phyloP scores from a whole-genome alignment of 2,888 invertebrate species.

The Chrysomela aeneicollis region DNA sequence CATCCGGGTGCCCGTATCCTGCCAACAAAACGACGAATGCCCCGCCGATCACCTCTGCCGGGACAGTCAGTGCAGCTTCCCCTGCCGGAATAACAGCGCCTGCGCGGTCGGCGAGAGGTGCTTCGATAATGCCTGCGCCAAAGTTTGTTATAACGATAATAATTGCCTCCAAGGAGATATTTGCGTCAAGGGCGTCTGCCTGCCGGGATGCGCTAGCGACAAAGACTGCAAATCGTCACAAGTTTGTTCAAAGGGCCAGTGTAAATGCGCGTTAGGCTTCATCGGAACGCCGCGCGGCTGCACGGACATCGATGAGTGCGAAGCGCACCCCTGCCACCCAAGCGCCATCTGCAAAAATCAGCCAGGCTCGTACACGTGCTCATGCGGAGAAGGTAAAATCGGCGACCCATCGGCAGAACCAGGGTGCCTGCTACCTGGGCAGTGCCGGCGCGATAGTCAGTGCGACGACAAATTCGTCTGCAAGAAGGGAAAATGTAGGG shows the following conservation, averaged over 20 bases:
- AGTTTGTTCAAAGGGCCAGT: conserved; percentile 77
- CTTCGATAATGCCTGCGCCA: conserved; percentile 78
- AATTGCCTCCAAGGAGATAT: conserved; percentile 91
- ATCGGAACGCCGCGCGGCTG: conserved; percentile 78
- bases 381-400: conserved; percentile 80
- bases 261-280: conserved; percentile 81
- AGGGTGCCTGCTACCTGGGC: conserved; percentile 80
- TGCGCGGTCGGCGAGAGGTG: conserved; percentile 90
- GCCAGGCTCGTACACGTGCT: conserved; percentile 81
- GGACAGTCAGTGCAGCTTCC: conserved; percentile 78
- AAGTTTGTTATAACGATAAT: conserved; percentile 88
- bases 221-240: conserved; percentile 82
- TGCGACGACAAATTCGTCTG: conserved; percentile 82
- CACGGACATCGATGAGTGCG: conserved; percentile 84
- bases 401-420: conserved; percentile 76
- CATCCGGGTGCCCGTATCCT: conserved; percentile 79
- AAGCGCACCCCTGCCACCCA: conserved; percentile 78
- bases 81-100: conserved; percentile 74
- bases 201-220: conserved; percentile 83
- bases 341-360: conserved; percentile 82
- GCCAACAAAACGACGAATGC: conserved; percentile 75
- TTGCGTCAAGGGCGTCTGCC: conserved; percentile 81
- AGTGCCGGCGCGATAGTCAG: conserved; percentile 77
- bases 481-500: conserved; percentile 77
- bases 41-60: conserved; percentile 81